phyloP scores from a whole-genome alignment of 2,113 vertebrate genomes.

The Alexandromys fortis region DNA sequence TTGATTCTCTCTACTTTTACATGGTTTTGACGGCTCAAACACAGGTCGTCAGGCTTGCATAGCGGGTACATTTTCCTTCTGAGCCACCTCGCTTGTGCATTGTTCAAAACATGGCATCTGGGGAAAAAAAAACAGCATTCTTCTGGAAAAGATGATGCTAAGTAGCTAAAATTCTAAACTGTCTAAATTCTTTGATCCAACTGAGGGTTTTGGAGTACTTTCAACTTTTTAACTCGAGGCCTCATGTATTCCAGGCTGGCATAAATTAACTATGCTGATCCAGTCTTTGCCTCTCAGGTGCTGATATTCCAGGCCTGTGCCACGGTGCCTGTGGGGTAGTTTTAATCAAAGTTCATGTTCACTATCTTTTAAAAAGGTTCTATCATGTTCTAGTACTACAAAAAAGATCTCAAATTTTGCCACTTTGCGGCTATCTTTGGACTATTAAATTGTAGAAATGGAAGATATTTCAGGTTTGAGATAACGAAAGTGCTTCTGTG shows the following conservation, averaged over 20 bases:
- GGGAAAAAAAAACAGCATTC: not conserved
- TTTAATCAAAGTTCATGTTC: no score
- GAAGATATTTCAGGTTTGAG: not conserved
- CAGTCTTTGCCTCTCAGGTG: not conserved
- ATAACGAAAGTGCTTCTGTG: not conserved
- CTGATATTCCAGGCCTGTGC: not conserved
- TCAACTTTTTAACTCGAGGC: not conserved
- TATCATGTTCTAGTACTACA: not conserved
- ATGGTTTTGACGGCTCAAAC: not conserved
- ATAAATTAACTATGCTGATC: not conserved
- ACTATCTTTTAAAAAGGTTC: not conserved
- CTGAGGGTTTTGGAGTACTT: not conserved
- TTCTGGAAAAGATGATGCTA: not conserved
- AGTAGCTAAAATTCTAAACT: not conserved
- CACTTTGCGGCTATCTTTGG: not conserved
- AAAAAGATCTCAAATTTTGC: not conserved
- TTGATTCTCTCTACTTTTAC: not conserved
- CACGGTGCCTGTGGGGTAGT: not conserved
- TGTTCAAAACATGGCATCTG: not conserved
- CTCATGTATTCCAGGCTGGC: not conserved
- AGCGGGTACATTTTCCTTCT: not conserved
- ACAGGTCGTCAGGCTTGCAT: not conserved
- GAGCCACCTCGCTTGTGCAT: not conserved
- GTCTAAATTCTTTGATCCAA: not conserved
- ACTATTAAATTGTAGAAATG: not conserved